Conservation (phyloP, 2,888 invertebrate genomes). For the Oligia latruncula region DNA sequence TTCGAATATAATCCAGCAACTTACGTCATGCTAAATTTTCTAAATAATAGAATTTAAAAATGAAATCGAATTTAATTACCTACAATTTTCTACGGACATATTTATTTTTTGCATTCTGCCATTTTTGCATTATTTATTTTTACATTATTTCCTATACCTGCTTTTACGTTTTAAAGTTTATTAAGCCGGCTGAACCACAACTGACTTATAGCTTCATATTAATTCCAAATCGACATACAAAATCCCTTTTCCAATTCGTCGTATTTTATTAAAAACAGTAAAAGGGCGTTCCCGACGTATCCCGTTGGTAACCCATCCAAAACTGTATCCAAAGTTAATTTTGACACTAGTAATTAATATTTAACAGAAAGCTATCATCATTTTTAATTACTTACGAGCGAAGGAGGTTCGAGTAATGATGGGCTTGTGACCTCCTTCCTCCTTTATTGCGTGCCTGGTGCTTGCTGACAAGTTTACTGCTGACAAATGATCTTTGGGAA, state of each 20-base stretch:
- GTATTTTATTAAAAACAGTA: slow-evolving; percentile 29
- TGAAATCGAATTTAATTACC: too few relatives aligned
- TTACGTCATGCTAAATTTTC: too few relatives aligned
- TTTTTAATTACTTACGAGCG: slow-evolving; percentile 75
- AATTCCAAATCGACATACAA: background rate
- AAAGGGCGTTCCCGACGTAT: slow-evolving; percentile 36
- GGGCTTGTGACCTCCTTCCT: slow-evolving; percentile 53
- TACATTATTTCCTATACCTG: background rate
- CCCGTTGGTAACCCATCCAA: slow-evolving; percentile 45
- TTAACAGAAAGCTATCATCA: slow-evolving; percentile 79
- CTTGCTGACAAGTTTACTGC: slow-evolving; percentile 40
- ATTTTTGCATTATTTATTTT: background rate
- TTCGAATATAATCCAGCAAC: too few relatives aligned
- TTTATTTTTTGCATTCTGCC: background rate
- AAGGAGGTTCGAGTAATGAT: slow-evolving; percentile 58
- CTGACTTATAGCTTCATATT: background rate
- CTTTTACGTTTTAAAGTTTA: too few relatives aligned
- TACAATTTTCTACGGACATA: too few relatives aligned
- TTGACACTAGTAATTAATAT: slow-evolving; percentile 79
- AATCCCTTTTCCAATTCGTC: background rate
- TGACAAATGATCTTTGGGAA: slow-evolving; percentile 43
- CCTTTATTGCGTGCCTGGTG: slow-evolving; percentile 43
- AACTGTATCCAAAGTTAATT: slow-evolving; percentile 66
- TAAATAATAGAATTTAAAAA: too few relatives aligned
- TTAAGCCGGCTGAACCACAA: background rate